Evolutionary conservation across 2,113 vertebrate genomes (phyloP), one percentile per base, ranked within the genome.

Genomic region (Tachycineta bicolor): DNA sequence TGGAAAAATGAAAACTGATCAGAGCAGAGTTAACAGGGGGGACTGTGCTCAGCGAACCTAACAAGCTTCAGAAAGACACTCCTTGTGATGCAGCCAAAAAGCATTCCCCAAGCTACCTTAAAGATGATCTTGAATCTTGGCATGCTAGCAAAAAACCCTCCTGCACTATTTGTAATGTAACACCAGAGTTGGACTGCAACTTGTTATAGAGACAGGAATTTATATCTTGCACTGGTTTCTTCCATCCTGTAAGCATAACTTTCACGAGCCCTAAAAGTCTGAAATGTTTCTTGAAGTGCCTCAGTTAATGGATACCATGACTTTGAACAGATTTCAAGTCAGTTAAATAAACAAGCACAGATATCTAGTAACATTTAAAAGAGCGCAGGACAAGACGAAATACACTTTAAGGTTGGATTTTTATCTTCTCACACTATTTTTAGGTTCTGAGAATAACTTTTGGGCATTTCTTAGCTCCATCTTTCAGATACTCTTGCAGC

Each of bases 391-490:
- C 12, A 67, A 23, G 26, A 94, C 89, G 47, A 90, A 86, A 83
- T 33, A 64, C 0, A 2, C 17, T 52, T 2, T 14, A 89, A 74
- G 6, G 6, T 9, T 37, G 11, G 0, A 3, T 21, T 1, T 39
- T 56, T 44, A 13, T 12, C 10, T 8, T 29, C 41, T n/a, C 64
- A 76, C 22, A 7, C 41, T 60, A 21, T 26, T 69, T 88, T 86
- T 50, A 83, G 28, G 23, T n/a, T 80, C 64, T 56, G 12, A 89
- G 56, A 90, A 44, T 37, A 88, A 91, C 31, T 86, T 68, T 9
- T 10, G 64, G 47, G 24, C 6, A 22, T 34, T 64, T 83, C 34
- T 67, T 39, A 69, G 71, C 37, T 83, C 62, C 55, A 58, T 55
- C 31, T 80, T 76, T 65, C 29, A 63, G 39, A 31, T 52, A 52